These are phyloP conservation scores for Mystacides longicornis DNA, from an alignment of 2,888 invertebrate genomes.

Conservation along the genomic window DNA sequence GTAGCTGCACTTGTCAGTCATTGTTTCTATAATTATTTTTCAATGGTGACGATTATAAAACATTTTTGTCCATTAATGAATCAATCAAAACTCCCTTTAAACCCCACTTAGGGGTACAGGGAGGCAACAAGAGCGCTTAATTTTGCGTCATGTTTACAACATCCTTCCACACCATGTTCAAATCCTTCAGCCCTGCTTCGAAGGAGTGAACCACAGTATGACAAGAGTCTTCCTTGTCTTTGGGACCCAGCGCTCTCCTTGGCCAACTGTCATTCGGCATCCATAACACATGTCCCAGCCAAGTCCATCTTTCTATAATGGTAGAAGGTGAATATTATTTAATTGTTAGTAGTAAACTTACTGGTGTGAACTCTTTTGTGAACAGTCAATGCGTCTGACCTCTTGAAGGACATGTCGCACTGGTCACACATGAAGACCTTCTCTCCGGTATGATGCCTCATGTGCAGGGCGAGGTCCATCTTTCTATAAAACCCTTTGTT, in stretches of 20 bases:
- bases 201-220: no score
- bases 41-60: no score
- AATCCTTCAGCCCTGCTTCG: no score
- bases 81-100: no score
- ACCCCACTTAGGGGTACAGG: no score
- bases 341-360: not conserved
- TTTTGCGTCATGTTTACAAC: no score
- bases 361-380: constrained; percentile 34
- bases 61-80: no score
- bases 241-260: not conserved
- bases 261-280: no score
- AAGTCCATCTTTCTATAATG: not conserved
- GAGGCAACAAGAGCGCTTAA: no score
- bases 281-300: no score
- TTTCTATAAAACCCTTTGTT: constrained; percentile 36
- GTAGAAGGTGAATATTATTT: not conserved
- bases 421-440: constrained; percentile 33
- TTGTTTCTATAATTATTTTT: not conserved
- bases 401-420: constrained; percentile 32
- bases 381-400: constrained; percentile 30
- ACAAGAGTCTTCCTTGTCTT: no score
- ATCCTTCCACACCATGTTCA: no score
- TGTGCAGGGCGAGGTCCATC: constrained; percentile 34
- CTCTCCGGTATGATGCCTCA: constrained; percentile 31
- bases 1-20: not conserved